Evolutionary conservation across 2,888 invertebrate species (phyloP), one percentile per base, ranked within the genome.

Genomic region (Portevinia maculata): DNA sequence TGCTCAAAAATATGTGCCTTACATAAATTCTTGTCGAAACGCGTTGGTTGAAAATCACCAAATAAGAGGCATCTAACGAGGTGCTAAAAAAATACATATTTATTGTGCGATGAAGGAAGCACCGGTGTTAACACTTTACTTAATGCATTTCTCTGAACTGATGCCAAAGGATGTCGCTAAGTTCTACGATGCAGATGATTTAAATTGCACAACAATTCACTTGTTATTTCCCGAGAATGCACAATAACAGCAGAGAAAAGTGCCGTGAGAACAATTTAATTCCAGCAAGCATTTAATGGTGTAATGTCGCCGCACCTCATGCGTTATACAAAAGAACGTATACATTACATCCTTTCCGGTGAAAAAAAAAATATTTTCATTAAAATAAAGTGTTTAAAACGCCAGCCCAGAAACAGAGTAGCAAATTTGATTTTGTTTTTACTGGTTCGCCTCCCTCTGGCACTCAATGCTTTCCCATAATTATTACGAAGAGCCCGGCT

Each of bases 341-440:
- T 24, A 24, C 5, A 24, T 7, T 32, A 32, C 32, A 32, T 34
- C 8, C 3, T 8, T 34, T 32, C 5, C 15, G 5, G 4, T 13
- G 1, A 11, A 3, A 50, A 37, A 57, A 50, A 50, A 59, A 21
- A 21, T 41, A 52, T 70, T 32, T 52, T 62, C 71, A 53, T 71
- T 62, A 53, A 52, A 62, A 53, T 34, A 46, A 62, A 71, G 71
- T 71, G 60, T 37, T 50, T 44, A 46, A 62, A 44, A 44, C 37
- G 34, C 34, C 28, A 17, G 67, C 24, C 4, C 34, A 34, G 32
- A 13, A 21, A 15, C 44, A 17, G 21, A 34, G 28, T 13, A 7
- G n/a, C 9, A 7, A 50, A 19, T 50, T 32, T 46, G 6, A 11
- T 9, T 34, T 19, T 19, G 4, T 13, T 46, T 46, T 60, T 32